A percentile compares a stretch with the other conserved stretches of the same genome.
Conservation (phyloP, 2,797 vertebrate species). For the Rhynchonycteris naso region DNA sequence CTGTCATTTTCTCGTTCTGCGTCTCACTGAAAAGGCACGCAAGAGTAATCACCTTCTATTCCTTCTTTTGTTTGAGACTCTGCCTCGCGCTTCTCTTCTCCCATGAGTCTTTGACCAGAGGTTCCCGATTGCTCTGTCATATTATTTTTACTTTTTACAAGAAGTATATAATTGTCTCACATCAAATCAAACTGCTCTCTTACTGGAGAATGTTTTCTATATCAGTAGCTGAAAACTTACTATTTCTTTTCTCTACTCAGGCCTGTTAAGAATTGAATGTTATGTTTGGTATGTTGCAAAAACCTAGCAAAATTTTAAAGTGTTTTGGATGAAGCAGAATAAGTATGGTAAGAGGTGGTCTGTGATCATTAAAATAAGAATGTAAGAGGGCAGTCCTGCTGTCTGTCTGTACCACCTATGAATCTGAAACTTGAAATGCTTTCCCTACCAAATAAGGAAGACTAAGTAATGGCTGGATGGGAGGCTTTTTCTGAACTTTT, state of each 20-base stretch:
- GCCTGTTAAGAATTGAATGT: conserved; percentile 48
- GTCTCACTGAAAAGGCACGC: conserved; percentile 37
- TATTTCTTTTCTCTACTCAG: conserved; percentile 48
- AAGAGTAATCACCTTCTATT: conserved; percentile 20
- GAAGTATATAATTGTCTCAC: conserved; percentile 43
- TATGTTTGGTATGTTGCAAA: conserved; percentile 31
- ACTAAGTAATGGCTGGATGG: neutral
- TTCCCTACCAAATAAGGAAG: conserved; percentile 30
- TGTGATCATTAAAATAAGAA: conserved; percentile 45
- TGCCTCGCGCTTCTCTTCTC: neutral
- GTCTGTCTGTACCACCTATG: neutral
- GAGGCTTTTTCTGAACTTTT: conserved; percentile 35
- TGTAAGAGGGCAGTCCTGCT: conserved; percentile 1
- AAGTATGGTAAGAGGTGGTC: conserved; percentile 30
- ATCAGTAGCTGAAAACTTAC: neutral
- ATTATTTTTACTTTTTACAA: conserved; percentile 57
- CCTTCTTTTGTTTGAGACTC: conserved; percentile 46
- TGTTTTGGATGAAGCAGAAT: conserved; percentile 58
- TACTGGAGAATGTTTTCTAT: conserved; percentile 17
- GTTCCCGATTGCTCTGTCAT: conserved; percentile 37
- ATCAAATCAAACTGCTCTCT: conserved; percentile 44
- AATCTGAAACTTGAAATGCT: conserved; percentile 46
- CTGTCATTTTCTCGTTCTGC: conserved; percentile 56
- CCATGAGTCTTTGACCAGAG: conserved; percentile 3
- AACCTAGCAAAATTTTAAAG: conserved; percentile 58